Evolutionary conservation across 2,797 vertebrate genomes (phyloP).

Genomic region (Arctocebus calabarensis): DNA sequence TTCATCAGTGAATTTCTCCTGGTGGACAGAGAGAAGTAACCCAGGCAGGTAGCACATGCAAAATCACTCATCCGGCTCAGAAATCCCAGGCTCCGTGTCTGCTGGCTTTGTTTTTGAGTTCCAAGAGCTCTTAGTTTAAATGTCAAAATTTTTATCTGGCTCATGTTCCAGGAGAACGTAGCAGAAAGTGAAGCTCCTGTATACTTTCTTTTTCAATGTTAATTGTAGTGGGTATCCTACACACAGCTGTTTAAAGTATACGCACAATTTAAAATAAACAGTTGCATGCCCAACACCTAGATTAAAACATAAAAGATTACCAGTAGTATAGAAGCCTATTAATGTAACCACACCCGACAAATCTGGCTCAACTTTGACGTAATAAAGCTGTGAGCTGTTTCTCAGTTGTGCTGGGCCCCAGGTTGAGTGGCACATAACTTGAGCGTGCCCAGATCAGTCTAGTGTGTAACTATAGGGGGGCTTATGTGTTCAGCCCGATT

Average conservation of each 20-base stretch:
- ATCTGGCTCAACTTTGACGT: too few species aligned
- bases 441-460: too few species aligned
- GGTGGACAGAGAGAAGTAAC: slow-evolving; percentile 43
- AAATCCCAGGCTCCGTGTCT: slow-evolving; percentile 9
- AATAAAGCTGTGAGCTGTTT: too few species aligned
- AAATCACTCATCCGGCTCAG: slow-evolving; percentile 26
- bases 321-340: not conserved
- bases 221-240: not conserved
- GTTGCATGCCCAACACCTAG: not conserved
- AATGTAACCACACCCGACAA: too few species aligned
- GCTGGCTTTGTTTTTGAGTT: slow-evolving; percentile 57
- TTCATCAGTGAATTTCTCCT: slow-evolving; percentile 45
- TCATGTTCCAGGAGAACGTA: slow-evolving; percentile 35
- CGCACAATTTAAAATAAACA: slow-evolving; percentile 16
- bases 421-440: too few species aligned
- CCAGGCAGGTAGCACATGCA: slow-evolving; percentile 23
- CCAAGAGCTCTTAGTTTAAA: slow-evolving; percentile 60
- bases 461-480: too few species aligned
- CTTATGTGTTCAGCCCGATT: too few species aligned
- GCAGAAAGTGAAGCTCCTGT: slow-evolving; percentile 15
- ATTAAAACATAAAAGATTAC: slow-evolving; percentile 32
- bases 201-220: slow-evolving; percentile 30
- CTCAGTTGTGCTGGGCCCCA: too few species aligned
- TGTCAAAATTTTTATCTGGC: slow-evolving; percentile 49
- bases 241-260: not conserved